Conservation (phyloP, 2,113 vertebrate species). For the Esox niger region DNA sequence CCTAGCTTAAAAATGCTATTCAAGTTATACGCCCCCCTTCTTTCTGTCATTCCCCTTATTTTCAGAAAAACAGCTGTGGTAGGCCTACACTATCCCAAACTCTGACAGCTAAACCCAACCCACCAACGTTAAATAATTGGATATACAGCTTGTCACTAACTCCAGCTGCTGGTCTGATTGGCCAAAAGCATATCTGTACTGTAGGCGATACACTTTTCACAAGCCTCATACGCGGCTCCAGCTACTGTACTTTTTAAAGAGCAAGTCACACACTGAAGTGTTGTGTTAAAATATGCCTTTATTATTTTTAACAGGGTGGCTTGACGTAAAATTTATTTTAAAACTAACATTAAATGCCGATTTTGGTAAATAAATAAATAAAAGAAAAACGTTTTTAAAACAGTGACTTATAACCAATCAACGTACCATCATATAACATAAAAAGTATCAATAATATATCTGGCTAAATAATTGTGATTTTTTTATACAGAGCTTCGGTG, state of each 20-base stretch:
- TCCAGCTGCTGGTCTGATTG: constrained; percentile 48
- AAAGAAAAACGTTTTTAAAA: no score
- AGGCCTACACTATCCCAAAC: constrained; percentile 59
- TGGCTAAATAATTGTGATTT: no score
- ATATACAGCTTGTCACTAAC: constrained; percentile 27
- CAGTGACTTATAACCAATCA: no score
- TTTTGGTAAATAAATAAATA: no score
- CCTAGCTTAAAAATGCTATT: constrained; percentile 1
- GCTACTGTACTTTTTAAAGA: constrained; percentile 39
- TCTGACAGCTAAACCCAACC: constrained; percentile 37
- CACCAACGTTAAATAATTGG: constrained; percentile 52
- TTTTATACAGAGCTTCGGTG: no score
- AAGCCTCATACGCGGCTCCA: constrained; percentile 48
- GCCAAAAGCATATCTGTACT: constrained; percentile 28
- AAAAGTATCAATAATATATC: no score
- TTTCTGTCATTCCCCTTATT: constrained; percentile 38
- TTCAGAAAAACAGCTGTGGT: constrained; percentile 63
- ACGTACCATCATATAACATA: no score
- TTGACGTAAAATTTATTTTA: neutral
- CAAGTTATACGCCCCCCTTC: constrained; percentile 14
- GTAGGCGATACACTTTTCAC: constrained; percentile 41
- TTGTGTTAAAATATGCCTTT: neutral
- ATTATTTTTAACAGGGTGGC: neutral
- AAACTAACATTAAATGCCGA: neutral
- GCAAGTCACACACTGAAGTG: neutral